Percentiles rank a stretch among this genome's conserved stretches.
These are phyloP conservation scores for Eumacrocentrus americanus DNA, from an alignment of 2,888 invertebrate genomes.

Conservation along the genomic window DNA sequence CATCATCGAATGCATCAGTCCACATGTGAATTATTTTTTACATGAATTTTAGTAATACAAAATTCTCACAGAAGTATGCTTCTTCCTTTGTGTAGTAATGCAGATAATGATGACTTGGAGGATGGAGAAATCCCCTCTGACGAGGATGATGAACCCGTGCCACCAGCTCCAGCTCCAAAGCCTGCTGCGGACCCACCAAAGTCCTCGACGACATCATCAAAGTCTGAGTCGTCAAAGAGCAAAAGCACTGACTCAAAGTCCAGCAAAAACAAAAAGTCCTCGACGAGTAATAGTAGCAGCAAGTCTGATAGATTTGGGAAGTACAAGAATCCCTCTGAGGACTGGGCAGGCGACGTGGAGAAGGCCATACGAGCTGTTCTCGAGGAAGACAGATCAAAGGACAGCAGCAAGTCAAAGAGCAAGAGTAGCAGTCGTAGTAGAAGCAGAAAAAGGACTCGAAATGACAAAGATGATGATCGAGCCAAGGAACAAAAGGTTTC, in stretches of 20 bases:
- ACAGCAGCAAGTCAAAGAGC: constrained; percentile 46
- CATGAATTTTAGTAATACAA: background rate
- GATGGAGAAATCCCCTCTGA: constrained; percentile 85
- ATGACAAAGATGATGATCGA: constrained; percentile 64
- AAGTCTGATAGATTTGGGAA: constrained; percentile 62
- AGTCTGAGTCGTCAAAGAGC: constrained; percentile 56
- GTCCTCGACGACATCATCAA: constrained; percentile 53
- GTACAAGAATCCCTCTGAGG: constrained; percentile 67
- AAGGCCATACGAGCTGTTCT: constrained; percentile 78
- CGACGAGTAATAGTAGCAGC: constrained; percentile 36
- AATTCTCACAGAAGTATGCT: constrained; percentile 11
- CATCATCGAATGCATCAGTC: constrained; percentile 5
- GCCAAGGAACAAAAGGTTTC: constrained; percentile 59
- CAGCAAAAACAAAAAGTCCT: constrained; percentile 48
- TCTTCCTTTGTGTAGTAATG: constrained; percentile 39
- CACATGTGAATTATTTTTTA: background rate
- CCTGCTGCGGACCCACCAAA: constrained; percentile 37
- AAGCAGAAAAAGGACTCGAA: constrained; percentile 52
- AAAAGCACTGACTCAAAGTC: constrained; percentile 55
- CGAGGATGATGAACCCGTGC: constrained; percentile 64
- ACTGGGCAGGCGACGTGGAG: constrained; percentile 80
- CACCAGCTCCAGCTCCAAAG: constrained; percentile 61
- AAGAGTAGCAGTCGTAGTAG: constrained; percentile 47
- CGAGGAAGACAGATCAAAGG: constrained; percentile 65
- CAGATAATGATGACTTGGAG: constrained; percentile 74